Evolutionary conservation across 2,113 vertebrate genomes (phyloP), one percentile per base, ranked within the genome.

Genomic region (Notiomystis cincta): DNA sequence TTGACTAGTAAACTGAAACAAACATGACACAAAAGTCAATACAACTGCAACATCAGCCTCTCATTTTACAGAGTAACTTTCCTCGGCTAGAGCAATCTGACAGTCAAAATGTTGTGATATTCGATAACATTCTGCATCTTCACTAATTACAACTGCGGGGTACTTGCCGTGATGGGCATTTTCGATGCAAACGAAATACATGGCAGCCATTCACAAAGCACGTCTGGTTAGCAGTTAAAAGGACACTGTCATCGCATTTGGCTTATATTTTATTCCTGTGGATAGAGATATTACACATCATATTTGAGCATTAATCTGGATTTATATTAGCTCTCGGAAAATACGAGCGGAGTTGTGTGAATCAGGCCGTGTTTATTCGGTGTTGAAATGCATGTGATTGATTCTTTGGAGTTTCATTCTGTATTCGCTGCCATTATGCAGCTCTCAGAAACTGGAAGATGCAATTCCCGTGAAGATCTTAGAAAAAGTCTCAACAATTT

Each of bases 1-100:
- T 98, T 98, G 98, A 98, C 98, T 98, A 95, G 97, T 87, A 97
- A 97, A 97, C 97, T 96, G 97, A 98, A 98, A 97, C 97, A 98
- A 98, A 98, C 98, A 98, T 98, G 98, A 98, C 98, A 98, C 90
- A 97, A 98, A 98, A 98, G 98, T 98, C 98, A 98, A 98, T 98
- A 98, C 90, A 97, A 97, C 94, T 30, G 90, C 93, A 98, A 97
- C 94, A 90, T 96, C 91, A 95, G 96, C 97, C 95, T 96, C 97
- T 98, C 95, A 86, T 97, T 96, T 97, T 97, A 97, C 95, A 90
- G 93, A 96, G 89, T 95, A 95, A 91, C 96, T 97, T 97, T 95
- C 90, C 87, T 79, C 76, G 3, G 72, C 89, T 91, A 89, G 82
- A 90, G 93, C 82, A 95, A 89, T 91, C 85, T 96, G 98, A 98